phyloP scores from a whole-genome alignment of 1,140 invertebrate species.

The Penaeus japonicus region DNA sequence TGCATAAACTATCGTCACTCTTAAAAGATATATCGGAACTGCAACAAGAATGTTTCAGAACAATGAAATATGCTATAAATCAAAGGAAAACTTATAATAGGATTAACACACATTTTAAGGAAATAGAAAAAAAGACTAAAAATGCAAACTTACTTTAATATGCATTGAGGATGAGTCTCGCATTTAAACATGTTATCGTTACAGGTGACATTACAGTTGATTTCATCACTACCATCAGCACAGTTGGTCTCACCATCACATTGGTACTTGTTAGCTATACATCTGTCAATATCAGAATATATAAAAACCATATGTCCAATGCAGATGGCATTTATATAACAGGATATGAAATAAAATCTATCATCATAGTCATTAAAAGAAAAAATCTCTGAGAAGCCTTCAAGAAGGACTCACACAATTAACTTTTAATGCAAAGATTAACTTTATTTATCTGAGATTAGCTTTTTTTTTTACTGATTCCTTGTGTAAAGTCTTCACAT shows the following conservation, averaged over 20 bases:
- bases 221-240: constrained; percentile 63
- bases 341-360: constrained; percentile 2
- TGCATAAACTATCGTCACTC: no score
- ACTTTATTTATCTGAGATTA: no score
- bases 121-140: neutral
- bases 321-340: neutral
- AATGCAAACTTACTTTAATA: constrained; percentile 46
- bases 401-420: no score
- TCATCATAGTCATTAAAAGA: no score
- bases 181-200: constrained; percentile 65
- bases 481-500: no score
- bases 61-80: neutral
- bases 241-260: constrained; percentile 68
- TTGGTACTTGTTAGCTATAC: constrained; percentile 68
- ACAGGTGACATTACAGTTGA: constrained; percentile 68
- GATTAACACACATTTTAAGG: constrained; percentile 17
- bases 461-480: no score
- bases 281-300: constrained; percentile 62
- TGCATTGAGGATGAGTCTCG: constrained; percentile 61
- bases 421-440: no score
- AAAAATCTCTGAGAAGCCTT: no score
- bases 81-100: neutral
- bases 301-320: neutral
- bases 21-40: no score
- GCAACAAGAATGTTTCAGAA: no score